phyloP scores from a whole-genome alignment of 2,888 invertebrate species.

The Punctoribates punctum region DNA sequence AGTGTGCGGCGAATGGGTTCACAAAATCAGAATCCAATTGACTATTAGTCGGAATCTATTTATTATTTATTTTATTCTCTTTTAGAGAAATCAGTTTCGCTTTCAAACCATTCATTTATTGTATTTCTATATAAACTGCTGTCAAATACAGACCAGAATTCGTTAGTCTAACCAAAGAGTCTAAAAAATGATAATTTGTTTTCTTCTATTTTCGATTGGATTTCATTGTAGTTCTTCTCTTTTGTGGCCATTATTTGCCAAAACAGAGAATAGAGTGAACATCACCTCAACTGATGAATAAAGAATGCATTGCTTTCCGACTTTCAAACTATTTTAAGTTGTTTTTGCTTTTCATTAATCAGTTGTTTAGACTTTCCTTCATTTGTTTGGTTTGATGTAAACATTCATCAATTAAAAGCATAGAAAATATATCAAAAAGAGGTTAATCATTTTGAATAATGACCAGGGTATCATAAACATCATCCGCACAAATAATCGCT shows the following conservation, averaged over 20 bases:
- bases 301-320: not conserved
- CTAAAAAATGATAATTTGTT: not conserved
- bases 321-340: not conserved
- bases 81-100: slow-evolving; percentile 1
- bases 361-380: not conserved
- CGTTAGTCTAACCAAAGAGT: not conserved
- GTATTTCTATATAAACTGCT: slow-evolving; percentile 18
- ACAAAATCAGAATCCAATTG: not conserved
- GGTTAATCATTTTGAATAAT: too few relatives aligned
- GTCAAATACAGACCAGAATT: not conserved
- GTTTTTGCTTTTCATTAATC: not conserved
- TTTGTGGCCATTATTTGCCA: too few relatives aligned
- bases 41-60: not conserved
- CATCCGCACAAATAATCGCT: too few relatives aligned
- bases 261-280: too few relatives aligned
- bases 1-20: not conserved
- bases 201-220: not conserved
- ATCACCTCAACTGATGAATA: slow-evolving; percentile 10
- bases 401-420: too few relatives aligned
- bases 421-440: too few relatives aligned
- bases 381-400: too few relatives aligned
- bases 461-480: too few relatives aligned
- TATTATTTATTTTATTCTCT: not conserved
- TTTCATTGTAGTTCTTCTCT: not conserved
- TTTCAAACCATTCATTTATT: slow-evolving; percentile 3